These are phyloP conservation scores for Polietes domitor DNA, from an alignment of 2,888 invertebrate genomes.

Conservation along the genomic window DNA sequence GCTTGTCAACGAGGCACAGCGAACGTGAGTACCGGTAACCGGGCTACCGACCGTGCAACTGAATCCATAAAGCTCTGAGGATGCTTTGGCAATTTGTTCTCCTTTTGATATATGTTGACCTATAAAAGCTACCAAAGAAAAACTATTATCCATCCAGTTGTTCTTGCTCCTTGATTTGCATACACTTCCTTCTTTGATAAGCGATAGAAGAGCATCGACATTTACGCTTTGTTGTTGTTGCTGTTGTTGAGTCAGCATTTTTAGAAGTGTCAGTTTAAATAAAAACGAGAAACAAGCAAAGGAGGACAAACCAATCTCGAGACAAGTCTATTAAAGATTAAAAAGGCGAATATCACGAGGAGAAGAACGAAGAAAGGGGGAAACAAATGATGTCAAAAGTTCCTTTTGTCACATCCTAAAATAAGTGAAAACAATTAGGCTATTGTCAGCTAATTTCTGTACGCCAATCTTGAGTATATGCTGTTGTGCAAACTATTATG, in stretches of 20 bases:
- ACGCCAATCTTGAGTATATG: slow-evolving; percentile 19
- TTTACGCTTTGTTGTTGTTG: background rate
- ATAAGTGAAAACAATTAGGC: slow-evolving; percentile 49
- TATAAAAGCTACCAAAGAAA: background rate
- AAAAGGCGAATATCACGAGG: slow-evolving; percentile 20
- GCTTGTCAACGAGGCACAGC: background rate
- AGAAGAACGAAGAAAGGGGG: background rate
- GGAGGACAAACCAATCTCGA: slow-evolving; percentile 19
- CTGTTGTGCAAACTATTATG: background rate
- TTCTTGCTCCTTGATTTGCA: slow-evolving; percentile 8
- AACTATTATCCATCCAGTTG: background rate
- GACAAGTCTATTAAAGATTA: slow-evolving; percentile 53
- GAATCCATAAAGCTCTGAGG: background rate
- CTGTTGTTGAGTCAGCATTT: no score
- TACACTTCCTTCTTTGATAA: slow-evolving; percentile 18
- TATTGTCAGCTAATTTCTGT: slow-evolving; percentile 61
- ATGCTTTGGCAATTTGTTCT: background rate
- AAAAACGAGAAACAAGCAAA: slow-evolving; percentile 27
- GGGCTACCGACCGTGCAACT: no score
- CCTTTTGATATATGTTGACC: background rate
- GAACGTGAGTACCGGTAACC: background rate
- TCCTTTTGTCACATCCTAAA: slow-evolving; percentile 34
- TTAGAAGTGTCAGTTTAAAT: slow-evolving; percentile 11
- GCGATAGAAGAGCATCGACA: background rate
- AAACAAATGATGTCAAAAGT: slow-evolving; percentile 56